Base-by-base conservation (phyloP, 2,113 vertebrate genomes). In the Myiagra hebetior region DNA sequence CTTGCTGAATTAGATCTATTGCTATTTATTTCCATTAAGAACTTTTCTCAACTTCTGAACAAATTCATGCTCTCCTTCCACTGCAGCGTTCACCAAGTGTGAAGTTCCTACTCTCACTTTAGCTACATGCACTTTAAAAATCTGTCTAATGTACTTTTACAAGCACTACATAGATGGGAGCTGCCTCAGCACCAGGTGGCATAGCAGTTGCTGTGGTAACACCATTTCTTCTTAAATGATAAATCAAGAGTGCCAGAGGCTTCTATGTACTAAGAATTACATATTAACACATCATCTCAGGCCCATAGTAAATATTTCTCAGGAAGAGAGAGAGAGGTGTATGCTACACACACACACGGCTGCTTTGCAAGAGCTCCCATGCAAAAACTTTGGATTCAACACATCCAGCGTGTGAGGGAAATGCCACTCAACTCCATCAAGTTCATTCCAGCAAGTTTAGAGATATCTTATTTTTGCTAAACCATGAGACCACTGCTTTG, bases 151-250 rank as follows among this genome's bases (percentile, higher is more conserved):
- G 13, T 55, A 68, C 52, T 87, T 87, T 44, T 21, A 0, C 8
- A 72, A 70, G 56, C 1, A 8, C 33, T 42, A 26, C 41, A 49
- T 13, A 79, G 67, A 64, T 0, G 0, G 60, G 44, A 91, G 69
- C 56, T 53, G 69, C 68, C 89, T 73, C 64, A 20, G 62, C 35
- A 73, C 67, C 6, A 0, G 42, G 10, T 89, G 82, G 57, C 64
- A 77, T 3, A 69, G 62, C 77, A 91, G 93, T 76, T 95, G 86
- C 74, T 93, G 73, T 49, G 74, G 56, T 82, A 89, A 96, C 93
- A 82, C 62, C n/a, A 46, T 62, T 94, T 94, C 49, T 91, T 23
- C 62, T 77, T 44, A 41, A 28, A 75, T 41, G n/a, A 89, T 85
- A 79, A 57, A 76, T 31, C 56, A 65, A 33, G 77, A 69, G 50